Evolutionary conservation across 1,140 invertebrate species (phyloP), one percentile per base, ranked within the genome.

Genomic region (Drosophila ficusphila): DNA sequence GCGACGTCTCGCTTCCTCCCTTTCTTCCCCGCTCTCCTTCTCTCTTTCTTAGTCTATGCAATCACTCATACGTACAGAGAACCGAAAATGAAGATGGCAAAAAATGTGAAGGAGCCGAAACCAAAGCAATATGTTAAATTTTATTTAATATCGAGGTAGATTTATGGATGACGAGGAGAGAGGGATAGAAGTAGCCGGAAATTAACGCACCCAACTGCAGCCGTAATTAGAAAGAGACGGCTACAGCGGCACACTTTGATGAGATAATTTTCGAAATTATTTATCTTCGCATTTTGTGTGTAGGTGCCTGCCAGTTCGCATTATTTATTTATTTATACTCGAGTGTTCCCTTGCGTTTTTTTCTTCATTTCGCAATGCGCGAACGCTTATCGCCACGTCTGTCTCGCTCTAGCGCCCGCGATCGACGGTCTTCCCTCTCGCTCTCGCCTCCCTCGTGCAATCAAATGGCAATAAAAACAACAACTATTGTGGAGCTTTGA

Each of bases 321-420:
- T 46, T 64, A 76, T 81, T 81, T 72, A 81, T 81, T 81, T 79
- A 76, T 79, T 81, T 81, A 81, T 81, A 81, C 60, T n/a, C 33
- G 14, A 39, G 49, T 27, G 33, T 70, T 76, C 44, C 36, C 47
- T 53, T 81, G 71, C 77, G 71, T 81, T 81, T 81, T 82, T 81
- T 81, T 81, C 76, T 81, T 71, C 77, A 76, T 76, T 79, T 79
- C 77, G 60, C 71, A 75, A 64, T 73, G 61, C 44, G 53, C 38
- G 25, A 44, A 25, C 38, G 39, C 47, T 53, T 41, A 68, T 68
- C 64, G 60, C 47, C 31, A 39, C 1, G 19, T 18, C 31, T 27
- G 21, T 54, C 16, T 7, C 25, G 31, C 38, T 42, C 42, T 52
- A 18, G 23, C 41, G 27, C 47, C 27, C 11, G 27, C 48, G 19